Evolutionary conservation across 2,113 vertebrate genomes (phyloP), one percentile per base, ranked within the genome.

Genomic region (Pipra filicauda): DNA sequence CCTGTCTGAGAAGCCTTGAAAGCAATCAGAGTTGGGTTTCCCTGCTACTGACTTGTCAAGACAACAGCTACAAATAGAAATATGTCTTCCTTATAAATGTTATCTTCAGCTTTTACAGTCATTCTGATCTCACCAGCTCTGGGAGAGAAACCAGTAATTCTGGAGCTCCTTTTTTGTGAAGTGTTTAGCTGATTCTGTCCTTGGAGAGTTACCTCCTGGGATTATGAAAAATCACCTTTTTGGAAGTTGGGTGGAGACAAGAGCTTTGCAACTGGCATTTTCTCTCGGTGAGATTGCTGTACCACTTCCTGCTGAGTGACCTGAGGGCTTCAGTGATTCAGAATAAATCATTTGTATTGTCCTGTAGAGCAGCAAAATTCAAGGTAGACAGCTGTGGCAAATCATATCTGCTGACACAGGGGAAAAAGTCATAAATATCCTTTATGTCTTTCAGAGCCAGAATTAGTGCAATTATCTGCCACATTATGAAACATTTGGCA

Each of bases 191-290:
- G 28, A 8, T 51, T 22, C 28, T 85, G n/a, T 73, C 28, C 31
- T 83, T 51, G 28, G 35, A 70, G 21, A 28, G 21, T 37, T 62
- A 37, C 23, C n/a, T 80, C 23, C 51, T 28, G 66, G 33, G 17
- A 33, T 43, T 73, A 33, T 43, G 54, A 80, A 77, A 61, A 65
- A 33, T 22, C 15, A 14, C 9, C 2, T 19, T 61, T 88, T 59
- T 69, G 19, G n/a, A 71, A 37, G 49, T 0, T 52, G 58, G 8
- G 17, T 0, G 0, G n/a, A 59, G 58, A 59, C 41, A 11, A 89
- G 33, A 85, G 44, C 62, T 43, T 92, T 57, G 41, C 28, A 90
- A 8, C 17, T 16, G 23, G 8, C 28, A 27, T 58, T 75, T 91
- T 73, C 31, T 88, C 23, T 49, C 16, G 4, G 28, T 69, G 20